Base-by-base conservation (phyloP, 1,140 invertebrate genomes). In the Drosophila bipectinata region DNA sequence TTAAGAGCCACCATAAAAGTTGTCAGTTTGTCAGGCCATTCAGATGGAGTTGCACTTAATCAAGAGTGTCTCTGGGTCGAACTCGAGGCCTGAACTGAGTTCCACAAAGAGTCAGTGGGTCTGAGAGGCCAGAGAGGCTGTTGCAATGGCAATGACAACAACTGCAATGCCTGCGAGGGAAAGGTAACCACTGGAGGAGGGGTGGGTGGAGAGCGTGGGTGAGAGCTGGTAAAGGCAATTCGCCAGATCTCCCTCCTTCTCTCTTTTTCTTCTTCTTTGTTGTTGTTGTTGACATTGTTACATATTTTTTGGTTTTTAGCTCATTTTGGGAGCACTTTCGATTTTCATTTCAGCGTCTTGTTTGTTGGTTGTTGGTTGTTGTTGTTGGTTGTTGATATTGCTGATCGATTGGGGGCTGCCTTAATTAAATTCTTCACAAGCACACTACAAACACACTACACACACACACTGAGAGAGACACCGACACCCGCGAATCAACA, bases 251-350 rank as follows among this genome's bases (percentile, higher is more conserved):
- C 41, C n/a, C 28, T 48, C 26, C 45, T 14, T 24, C 12, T 30
- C 3, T 34, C 32, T 9, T 45, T 9, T 34, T 9, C 30, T 9
- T 45, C 15, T 5, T 47, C 9, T 57, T 66, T 44, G 48, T 21
- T 21, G 47, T 73, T 69, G 57, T 71, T 78, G 67, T 85, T 87
- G 82, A 80, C 82, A 77, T 87, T 85, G 81, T 77, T 87, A 79
- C 60, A 67, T 63, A 74, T 85, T 15, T 62, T 73, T 48, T 60
- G 30, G 30, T 68, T 41, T 60, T 48, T 60, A 12, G 63, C 48
- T 67, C 49, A 67, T 61, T 76, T 63, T 44, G 53, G 57, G 73
- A 77, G 72, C 79, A 88, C 82, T 87, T 87, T 64, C 54, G 72
- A 52, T 75, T 63, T 76, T 61, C 53, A 55, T 71, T 61, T 77